These are phyloP conservation scores for Scyliorhinus canicula DNA, from an alignment of 2,797 vertebrate genomes.

Conservation along the genomic window DNA sequence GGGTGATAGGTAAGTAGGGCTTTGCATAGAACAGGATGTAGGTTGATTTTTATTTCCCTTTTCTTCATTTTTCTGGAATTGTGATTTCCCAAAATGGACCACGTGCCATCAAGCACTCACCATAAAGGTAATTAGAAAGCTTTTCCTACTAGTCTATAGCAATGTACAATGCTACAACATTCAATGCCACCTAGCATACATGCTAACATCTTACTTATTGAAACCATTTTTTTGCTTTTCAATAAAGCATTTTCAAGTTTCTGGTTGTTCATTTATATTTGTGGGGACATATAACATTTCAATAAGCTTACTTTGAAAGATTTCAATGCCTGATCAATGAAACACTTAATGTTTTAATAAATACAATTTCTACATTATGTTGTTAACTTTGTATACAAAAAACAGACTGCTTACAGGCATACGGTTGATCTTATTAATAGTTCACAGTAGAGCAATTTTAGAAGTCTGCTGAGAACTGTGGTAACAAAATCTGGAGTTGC, in stretches of 20 bases:
- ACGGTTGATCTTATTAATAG: neutral
- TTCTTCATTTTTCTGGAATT: neutral
- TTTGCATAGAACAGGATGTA: too few relatives aligned
- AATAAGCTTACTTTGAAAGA: neutral
- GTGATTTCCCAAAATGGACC: neutral
- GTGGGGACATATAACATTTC: neutral
- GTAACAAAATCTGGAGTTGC: neutral
- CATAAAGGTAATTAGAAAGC: neutral
- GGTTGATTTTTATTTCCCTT: neutral
- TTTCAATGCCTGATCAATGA: neutral
- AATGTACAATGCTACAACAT: neutral
- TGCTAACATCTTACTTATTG: neutral
- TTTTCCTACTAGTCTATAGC: neutral
- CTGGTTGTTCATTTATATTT: neutral
- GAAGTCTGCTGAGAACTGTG: neutral
- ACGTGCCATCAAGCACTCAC: neutral
- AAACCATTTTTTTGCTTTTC: neutral
- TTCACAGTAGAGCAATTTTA: conserved; percentile 3
- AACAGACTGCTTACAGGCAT: neutral
- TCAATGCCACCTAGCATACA: neutral
- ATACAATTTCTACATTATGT: neutral
- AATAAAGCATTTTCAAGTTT: neutral
- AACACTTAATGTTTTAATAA: neutral
- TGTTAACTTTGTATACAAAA: neutral
- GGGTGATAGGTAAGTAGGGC: too few relatives aligned